Conservation (phyloP, 2,888 invertebrate species). For the Cordilura impudica region DNA sequence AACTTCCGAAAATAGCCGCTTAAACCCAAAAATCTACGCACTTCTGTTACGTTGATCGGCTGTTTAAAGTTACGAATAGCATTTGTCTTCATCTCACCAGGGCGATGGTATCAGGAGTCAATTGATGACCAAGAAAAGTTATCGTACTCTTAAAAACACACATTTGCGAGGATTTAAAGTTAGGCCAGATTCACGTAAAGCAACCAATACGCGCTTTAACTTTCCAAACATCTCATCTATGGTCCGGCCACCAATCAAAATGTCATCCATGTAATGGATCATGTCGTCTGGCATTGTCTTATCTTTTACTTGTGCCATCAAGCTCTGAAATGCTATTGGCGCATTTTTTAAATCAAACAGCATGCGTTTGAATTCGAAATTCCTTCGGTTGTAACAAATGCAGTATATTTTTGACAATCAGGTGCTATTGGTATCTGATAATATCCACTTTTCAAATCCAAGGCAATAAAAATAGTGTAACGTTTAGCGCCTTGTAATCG, state of each 20-base stretch:
- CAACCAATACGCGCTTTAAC: slow-evolving; percentile 17
- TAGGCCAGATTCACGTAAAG: slow-evolving; percentile 15
- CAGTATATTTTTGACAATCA: slow-evolving; percentile 37
- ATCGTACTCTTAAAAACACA: slow-evolving; percentile 43
- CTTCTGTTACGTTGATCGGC: slow-evolving; percentile 27
- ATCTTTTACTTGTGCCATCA: slow-evolving; percentile 44
- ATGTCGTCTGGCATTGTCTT: slow-evolving; percentile 10
- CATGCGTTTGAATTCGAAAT: slow-evolving; percentile 58
- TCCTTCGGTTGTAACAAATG: slow-evolving; percentile 53
- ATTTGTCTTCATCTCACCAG: slow-evolving; percentile 41
- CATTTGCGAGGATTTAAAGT: slow-evolving; percentile 51
- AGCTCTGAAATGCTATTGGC: slow-evolving; percentile 33
- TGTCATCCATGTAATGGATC: slow-evolving; percentile 60
- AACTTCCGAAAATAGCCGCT: slow-evolving; percentile 56
- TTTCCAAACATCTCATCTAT: slow-evolving; percentile 37
- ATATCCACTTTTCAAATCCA: slow-evolving; percentile 55
- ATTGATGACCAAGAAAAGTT: slow-evolving; percentile 43
- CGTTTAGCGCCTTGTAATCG: slow-evolving; percentile 23
- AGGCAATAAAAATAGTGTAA: slow-evolving; percentile 25
- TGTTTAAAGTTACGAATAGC: slow-evolving; percentile 38
- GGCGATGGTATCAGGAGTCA: slow-evolving; percentile 36
- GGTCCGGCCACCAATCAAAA: slow-evolving; percentile 28
- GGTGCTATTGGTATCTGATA: slow-evolving; percentile 44
- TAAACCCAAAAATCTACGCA: slow-evolving; percentile 50
- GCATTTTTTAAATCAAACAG: slow-evolving; percentile 52